These are phyloP conservation scores for Syrista parreyssii DNA, from an alignment of 2,888 invertebrate genomes.

Conservation along the genomic window DNA sequence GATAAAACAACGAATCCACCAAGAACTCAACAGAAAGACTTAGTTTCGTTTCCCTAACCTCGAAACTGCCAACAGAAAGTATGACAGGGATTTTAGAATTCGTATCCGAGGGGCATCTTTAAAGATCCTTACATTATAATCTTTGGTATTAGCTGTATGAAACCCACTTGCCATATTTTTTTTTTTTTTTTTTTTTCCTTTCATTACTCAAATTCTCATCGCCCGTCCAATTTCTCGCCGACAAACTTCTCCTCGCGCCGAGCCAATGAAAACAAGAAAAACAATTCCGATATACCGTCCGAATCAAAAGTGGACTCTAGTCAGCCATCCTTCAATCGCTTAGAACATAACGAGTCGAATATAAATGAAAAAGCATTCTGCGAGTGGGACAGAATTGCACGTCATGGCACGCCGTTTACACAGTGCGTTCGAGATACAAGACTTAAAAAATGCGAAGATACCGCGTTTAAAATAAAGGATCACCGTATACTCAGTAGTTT, in stretches of 20 bases:
- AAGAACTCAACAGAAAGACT: too few species aligned
- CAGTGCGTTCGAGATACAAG: slow-evolving; percentile 12
- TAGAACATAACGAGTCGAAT: too few species aligned
- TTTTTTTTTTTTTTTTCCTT: not conserved
- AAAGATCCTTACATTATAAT: slow-evolving; percentile 51
- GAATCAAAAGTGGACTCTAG: too few species aligned
- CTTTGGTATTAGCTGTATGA: slow-evolving; percentile 65
- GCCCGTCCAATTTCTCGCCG: too few species aligned
- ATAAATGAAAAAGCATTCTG: too few species aligned
- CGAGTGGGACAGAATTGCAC: not conserved
- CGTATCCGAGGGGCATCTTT: slow-evolving; percentile 44
- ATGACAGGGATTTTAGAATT: too few species aligned
- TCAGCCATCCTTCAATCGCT: too few species aligned
- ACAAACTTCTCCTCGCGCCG: too few species aligned
- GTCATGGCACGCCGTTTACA: slow-evolving; percentile 17
- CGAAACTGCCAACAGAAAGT: too few species aligned
- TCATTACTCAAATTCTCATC: not conserved
- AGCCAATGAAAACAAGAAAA: too few species aligned
- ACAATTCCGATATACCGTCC: too few species aligned
- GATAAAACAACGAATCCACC: too few species aligned
- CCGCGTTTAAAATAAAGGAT: slow-evolving; percentile 29
- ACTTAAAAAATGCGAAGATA: slow-evolving; percentile 15
- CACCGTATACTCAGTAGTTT: slow-evolving; percentile 47
- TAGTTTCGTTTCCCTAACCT: not conserved
- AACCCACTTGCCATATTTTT: slow-evolving; percentile 40